These are phyloP conservation scores for Lota lota DNA, from an alignment of 2,113 vertebrate genomes.

Conservation along the genomic window DNA sequence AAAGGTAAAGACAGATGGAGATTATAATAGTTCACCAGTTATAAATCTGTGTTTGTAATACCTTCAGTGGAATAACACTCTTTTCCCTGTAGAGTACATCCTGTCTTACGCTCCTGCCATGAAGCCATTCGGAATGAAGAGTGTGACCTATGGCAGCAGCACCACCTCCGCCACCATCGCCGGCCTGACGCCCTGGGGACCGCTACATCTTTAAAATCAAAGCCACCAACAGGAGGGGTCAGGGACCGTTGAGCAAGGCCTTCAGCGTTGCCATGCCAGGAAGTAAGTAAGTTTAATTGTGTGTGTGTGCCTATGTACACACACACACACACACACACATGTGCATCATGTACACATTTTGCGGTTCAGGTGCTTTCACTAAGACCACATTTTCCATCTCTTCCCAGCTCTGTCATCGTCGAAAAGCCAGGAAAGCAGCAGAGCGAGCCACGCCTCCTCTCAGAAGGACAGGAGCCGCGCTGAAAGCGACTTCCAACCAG, in stretches of 20 bases:
- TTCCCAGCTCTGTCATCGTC: conserved; percentile 58
- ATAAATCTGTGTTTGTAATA: no score
- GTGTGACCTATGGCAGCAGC: conserved; percentile 82
- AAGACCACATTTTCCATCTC: conserved; percentile 28
- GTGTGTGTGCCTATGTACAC: background rate
- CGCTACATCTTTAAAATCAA: conserved; percentile 97
- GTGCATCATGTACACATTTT: background rate
- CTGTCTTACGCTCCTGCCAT: conserved; percentile 96
- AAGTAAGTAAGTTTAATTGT: conserved; percentile 74
- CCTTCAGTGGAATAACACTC: background rate
- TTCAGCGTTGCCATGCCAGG: conserved; percentile 85
- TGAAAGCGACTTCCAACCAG: conserved; percentile 55
- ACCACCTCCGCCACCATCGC: conserved; percentile 86
- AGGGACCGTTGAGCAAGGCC: conserved; percentile 92
- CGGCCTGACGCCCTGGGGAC: conserved; percentile 88
- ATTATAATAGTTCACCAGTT: background rate
- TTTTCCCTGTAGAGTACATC: conserved; percentile 91
- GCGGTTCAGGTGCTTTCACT: background rate
- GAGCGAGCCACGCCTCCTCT: conserved; percentile 46
- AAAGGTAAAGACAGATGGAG: background rate
- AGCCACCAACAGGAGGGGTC: conserved; percentile 90
- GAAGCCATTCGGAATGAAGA: conserved; percentile 96
- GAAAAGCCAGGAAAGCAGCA: conserved; percentile 55
- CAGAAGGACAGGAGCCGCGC: conserved; percentile 54
- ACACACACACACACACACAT: no score